phyloP scores from a whole-genome alignment of 2,797 vertebrate genomes.

The Clarias laeviceps region DNA sequence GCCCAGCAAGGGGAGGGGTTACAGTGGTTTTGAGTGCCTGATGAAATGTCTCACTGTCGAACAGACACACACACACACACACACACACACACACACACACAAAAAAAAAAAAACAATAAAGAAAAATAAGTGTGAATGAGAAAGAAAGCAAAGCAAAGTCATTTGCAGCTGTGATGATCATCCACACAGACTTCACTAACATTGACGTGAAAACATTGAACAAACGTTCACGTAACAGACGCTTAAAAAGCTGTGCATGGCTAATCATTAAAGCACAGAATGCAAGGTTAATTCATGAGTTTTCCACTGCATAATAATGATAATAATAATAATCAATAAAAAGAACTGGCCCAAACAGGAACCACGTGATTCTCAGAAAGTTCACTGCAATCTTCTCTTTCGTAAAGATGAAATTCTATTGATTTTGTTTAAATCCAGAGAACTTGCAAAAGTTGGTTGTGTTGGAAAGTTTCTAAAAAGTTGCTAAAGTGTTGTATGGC shows the following conservation, averaged over 20 bases:
- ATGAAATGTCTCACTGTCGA: conserved; percentile 76
- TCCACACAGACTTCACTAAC: conserved; percentile 42
- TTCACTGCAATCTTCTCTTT: not conserved
- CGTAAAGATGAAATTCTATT: not conserved
- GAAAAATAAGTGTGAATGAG: conserved; percentile 58
- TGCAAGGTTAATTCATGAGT: not conserved
- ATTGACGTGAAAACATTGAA: conserved; percentile 19
- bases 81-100: conserved; percentile 33
- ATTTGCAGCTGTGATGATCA: conserved; percentile 57
- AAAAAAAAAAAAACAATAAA: conserved; percentile 66
- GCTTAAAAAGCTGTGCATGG: not conserved
- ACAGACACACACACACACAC: conserved; percentile 55
- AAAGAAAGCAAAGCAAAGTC: conserved; percentile 47
- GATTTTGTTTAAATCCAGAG: not conserved
- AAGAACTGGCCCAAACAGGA: not conserved
- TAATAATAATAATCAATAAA: not conserved
- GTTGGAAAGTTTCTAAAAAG: not conserved
- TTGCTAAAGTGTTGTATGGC: not conserved
- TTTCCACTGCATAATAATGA: not conserved
- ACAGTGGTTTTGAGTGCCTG: conserved; percentile 59
- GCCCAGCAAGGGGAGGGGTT: conserved; percentile 49
- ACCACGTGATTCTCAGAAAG: not conserved
- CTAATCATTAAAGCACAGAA: not conserved
- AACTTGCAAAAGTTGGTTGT: not conserved
- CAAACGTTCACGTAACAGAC: not conserved